phyloP scores from a whole-genome alignment of 2,113 vertebrate species.

The Pangasianodon gigas region DNA sequence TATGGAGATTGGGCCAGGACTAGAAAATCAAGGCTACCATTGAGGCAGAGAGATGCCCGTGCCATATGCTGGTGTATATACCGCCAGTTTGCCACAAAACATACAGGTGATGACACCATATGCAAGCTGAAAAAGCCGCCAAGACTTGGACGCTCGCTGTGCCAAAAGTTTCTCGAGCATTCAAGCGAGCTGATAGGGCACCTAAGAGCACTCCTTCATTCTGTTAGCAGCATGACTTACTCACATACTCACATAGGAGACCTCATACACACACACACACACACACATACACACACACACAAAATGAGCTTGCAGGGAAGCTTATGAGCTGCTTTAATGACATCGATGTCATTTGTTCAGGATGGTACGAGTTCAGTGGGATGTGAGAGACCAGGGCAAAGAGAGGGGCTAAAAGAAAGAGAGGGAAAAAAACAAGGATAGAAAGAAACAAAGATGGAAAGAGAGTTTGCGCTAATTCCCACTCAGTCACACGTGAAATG shows the following conservation, averaged over 20 bases:
- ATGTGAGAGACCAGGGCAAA: neutral
- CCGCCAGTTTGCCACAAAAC: slow-evolving; percentile 68
- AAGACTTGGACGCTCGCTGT: slow-evolving; percentile 46
- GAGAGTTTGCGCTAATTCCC: slow-evolving; percentile 74
- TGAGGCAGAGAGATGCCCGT: slow-evolving; percentile 51
- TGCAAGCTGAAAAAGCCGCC: slow-evolving; percentile 66
- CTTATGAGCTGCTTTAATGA: neutral
- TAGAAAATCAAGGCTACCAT: slow-evolving; percentile 54
- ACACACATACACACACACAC: neutral
- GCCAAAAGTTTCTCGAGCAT: slow-evolving; percentile 44
- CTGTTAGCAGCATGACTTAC: neutral
- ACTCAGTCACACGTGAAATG: slow-evolving; percentile 79
- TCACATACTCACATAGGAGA: neutral
- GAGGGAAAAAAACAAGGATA: slow-evolving; percentile 13
- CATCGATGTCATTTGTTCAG: slow-evolving; percentile 19
- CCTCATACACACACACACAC: neutral
- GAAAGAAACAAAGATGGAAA: slow-evolving; percentile 53
- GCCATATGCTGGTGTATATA: slow-evolving; percentile 67
- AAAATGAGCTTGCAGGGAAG: neutral
- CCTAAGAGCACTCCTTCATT: slow-evolving; percentile 13
- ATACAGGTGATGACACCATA: slow-evolving; percentile 75
- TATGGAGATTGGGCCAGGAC: neutral
- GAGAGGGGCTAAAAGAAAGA: slow-evolving; percentile 3
- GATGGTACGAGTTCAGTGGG: neutral
- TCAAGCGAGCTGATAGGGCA: slow-evolving; percentile 33